Base-by-base conservation (phyloP, 2,797 vertebrate genomes). In the Enteromius anoplus region DNA sequence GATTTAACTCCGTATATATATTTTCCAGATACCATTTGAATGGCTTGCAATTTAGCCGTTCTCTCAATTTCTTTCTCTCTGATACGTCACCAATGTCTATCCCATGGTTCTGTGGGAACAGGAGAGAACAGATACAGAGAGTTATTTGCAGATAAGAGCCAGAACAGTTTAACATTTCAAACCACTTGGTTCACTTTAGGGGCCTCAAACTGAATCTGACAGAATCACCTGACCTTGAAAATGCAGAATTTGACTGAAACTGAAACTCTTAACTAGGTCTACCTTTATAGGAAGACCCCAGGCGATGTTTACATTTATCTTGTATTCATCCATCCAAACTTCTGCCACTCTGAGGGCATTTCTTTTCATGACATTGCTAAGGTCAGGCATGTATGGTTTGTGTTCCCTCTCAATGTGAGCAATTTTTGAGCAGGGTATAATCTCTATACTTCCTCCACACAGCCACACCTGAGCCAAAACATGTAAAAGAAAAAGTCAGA, bases 291-390 rank as follows among this genome's bases (percentile, higher is more conserved):
- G 96, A 86, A 98, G 92, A 87, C 96, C 96, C 97, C 97, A 98
- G 0, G 96, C 96, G 83, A 97, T 93, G 91, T 97, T 96, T 26
- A 98, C 96, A 0, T 98, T 96, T 0, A 93, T 88, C 87, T 97
- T 98, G 87, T 97, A 98, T 84, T 98, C 93, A 0, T 98, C 97
- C 96, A 98, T 90, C 97, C 97, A 98, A 73, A 98, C 96, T 89
- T 97, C 97, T 0, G 97, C 97, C 0, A 96, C 96, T 12, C 97
- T 93, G 86, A 98, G 92, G 0, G 97, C 97, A 0, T 98, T 98
- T 64, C 97, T 95, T 85, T 94, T 96, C 85, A 97, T 88, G 0
- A 92, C 95, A 88, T 91, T 88, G 5, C 90, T 93, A 0, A 97
- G 93, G 88, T 98, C 95, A 0, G 90, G 93, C 84, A 96, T 93